Evolutionary conservation across 2,888 invertebrate genomes (phyloP), one percentile per base, ranked within the genome.

Genomic region (Patella ulyssiponensis): DNA sequence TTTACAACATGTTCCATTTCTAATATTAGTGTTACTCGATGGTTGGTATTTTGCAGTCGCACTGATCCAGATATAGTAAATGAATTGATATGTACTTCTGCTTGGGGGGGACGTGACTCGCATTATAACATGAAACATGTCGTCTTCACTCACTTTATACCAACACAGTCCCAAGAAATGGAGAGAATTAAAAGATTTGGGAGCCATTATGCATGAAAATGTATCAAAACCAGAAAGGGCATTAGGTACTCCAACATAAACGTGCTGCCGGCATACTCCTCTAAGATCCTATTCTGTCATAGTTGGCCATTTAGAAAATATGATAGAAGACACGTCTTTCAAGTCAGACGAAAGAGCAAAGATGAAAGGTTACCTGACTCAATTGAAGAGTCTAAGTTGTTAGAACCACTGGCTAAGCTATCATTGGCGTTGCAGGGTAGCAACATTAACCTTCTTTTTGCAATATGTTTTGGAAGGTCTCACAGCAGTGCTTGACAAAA

Each of bases 301-400:
- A 17, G 58, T 58, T 58, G 58, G 17, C 3, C 58, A 58, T 58
- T 7, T 58, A 17, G n/a, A n/a, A 58, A 58, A 58, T 58, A 58
- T 58, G 11, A n/a, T 58, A 2, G 11, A 58, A 14, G 58, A 58
- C 58, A 9, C 58, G 15, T 58, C 58, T 11, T 58, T 58, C 17
- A 58, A 58, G 20, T 58, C 58, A n/a, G 58, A 58, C 17, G 58
- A 58, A 58, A n/a, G 58, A 58, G 58, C 58, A 58, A n/a, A 58
- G 1, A 58, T 1, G n/a, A 58, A 58, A n/a, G 58, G n/a, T 58
- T 58, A 58, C 58, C 58, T n/a, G 15, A n/a, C 58, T n/a, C n/a
- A 58, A 58, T 58, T 58, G 17, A 58, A 58, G 17, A 58, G 58
- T 58, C 58, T n/a, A 58, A 58, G 58, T 58, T n/a, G 58, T 58